Evolutionary conservation across 2,888 invertebrate genomes (phyloP), one percentile per base, ranked within the genome.

Genomic region (Automeris io): DNA sequence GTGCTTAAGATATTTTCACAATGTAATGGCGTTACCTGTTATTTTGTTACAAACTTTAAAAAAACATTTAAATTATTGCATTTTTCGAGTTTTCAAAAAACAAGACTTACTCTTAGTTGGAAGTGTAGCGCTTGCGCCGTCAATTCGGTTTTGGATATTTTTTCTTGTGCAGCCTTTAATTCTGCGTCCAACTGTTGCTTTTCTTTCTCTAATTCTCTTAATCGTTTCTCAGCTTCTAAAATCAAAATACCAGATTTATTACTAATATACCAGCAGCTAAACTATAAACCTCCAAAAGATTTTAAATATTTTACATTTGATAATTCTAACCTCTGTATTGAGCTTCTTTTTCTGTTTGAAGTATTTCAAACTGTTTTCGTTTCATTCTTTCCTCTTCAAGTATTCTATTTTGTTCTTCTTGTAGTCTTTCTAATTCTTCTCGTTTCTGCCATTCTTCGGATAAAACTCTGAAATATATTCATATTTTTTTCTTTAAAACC

Each of bases 391-490:
- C 95, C 58, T 91, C 89, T 63, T 92, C 91, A 40, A 95, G 66
- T 59, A 94, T 86, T 60, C 88, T 76, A 48, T 89, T 89, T 60
- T 95, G 94, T 70, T 95, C 93, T 58, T 90, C 90, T 70, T 95
- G 94, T n/a, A 95, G 76, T 49, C 89, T 86, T 73, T 95, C 95
- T 47, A 95, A 67, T 67, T 95, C 93, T 64, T 94, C 94, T 47
- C 94, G 76, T 61, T 91, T 92, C 55, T 94, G 93, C 93, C 94
- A 94, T 82, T 95, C 95, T 77, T 95, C 95, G 35, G 92, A 90
- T 49, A 95, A 75, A 33, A 95, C 92, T 51, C 90, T 89, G 49
- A 24, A 42, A 44, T 8, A 45, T 18, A 1, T 19, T 16, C 8
- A 19, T 3, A 19, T 19, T 19, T 19, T 19, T 6, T 19, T 19